Evolutionary conservation across 2,888 invertebrate genomes (phyloP).

Genomic region (Timandra comae): DNA sequence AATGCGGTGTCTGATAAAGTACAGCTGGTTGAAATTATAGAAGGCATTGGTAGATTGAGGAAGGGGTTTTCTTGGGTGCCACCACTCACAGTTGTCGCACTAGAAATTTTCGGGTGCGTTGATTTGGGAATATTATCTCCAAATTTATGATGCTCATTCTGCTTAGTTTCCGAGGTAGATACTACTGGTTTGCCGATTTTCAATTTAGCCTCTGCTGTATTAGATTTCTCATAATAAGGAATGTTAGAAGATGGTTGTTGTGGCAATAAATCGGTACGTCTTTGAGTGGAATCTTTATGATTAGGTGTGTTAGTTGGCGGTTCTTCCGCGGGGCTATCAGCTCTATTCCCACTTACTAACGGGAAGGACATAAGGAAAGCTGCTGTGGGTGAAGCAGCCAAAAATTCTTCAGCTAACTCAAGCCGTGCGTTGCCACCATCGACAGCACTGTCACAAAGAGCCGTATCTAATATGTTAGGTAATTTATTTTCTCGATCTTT

Average conservation of each 20-base stretch:
- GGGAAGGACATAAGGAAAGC: conserved; percentile 87
- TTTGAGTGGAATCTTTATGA: conserved; percentile 35
- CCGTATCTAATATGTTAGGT: conserved; percentile 53
- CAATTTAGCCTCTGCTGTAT: conserved; percentile 24
- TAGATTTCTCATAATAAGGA: conserved; percentile 45
- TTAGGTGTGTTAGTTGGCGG: conserved; percentile 21
- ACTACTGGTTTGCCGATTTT: conserved; percentile 29
- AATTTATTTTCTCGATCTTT: conserved; percentile 59
- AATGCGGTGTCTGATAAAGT: conserved; percentile 49
- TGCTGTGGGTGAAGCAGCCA: conserved; percentile 82
- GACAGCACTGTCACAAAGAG: conserved; percentile 58
- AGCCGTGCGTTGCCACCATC: conserved; percentile 76
- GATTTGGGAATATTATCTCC: conserved; percentile 34
- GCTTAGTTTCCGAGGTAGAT: conserved; percentile 32
- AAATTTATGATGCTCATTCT: conserved; percentile 41
- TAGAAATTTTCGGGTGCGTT: conserved; percentile 33
- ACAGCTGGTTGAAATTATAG: conserved; percentile 50
- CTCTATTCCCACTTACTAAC: conserved; percentile 78
- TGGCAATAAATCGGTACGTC: conserved; percentile 34
- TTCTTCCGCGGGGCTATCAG: conserved; percentile 69
- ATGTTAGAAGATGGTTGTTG: conserved; percentile 22
- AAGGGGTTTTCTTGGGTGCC: conserved; percentile 58
- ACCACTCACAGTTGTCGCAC: conserved; percentile 28
- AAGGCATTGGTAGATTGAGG: conserved; percentile 55
- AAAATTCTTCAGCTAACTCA: conserved; percentile 73